Base-by-base conservation (phyloP, 92 coral and sea anemone species). In the Parazoanthus swiftii region DNA sequence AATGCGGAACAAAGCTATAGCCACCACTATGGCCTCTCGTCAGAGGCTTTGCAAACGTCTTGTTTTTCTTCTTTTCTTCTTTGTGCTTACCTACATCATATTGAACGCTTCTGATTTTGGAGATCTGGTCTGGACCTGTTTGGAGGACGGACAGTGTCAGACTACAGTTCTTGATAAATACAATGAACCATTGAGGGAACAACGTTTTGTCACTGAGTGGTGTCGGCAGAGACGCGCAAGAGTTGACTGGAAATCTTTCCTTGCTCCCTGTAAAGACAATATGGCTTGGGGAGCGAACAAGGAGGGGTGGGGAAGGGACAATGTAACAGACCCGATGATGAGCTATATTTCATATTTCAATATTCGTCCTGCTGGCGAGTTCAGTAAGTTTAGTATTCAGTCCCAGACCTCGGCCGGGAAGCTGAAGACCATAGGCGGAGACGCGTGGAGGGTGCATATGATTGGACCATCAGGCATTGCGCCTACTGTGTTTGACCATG, bases 261-360 rank as follows among this genome's bases (percentile, higher is more conserved):
- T 37, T 29, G 74, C 82, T 23, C 86, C 92, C 5, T 90, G 92
- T 48, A 79, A 38, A 73, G 89, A 81, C 67, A 80, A 86, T 56
- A 90, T 86, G 86, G 87, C 73, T 20, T 90, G 92, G 92, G 92
- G 92, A 71, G 46, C 70, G 77, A 71, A 79, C 23, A 86, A 90
- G 59, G 36, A 63, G 43, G 89, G 89, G 51, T 90, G 92, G 92
- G 87, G 81, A 10, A 75, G 67, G 35, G 76, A 56, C 14, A 74
- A 82, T 79, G 86, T 82, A n/a, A 82, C 88, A 1, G 86, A 85
- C 29, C 88, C 88, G 16, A 75, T 38, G 8, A 33, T 29, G 23
- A 89, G 91, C 25, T 89, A 89, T n/a, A 77, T 89, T 86, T 29
- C 74, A 16, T 6, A 63, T 33, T 77, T 87, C 14, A 33, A 79